A percentile compares a stretch with the other conserved stretches of the same genome.
These are phyloP conservation scores for Eubucco bourcierii DNA, from an alignment of 2,113 vertebrate species.

Conservation along the genomic window DNA sequence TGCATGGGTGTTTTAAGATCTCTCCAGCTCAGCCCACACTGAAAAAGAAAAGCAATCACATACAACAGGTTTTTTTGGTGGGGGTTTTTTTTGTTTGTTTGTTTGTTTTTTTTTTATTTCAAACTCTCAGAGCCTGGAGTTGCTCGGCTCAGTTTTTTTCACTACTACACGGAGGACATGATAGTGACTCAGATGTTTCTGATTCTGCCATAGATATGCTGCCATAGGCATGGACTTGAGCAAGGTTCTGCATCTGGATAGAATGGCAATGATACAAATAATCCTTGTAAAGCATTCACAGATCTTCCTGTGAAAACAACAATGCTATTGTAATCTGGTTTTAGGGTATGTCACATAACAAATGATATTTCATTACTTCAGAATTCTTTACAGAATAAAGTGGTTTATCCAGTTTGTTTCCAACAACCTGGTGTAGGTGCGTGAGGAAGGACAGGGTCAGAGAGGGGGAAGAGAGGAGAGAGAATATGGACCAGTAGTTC, in stretches of 20 bases:
- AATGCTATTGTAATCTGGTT: not conserved
- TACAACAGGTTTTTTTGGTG: no score
- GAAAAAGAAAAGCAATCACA: not conserved
- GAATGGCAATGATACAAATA: not conserved
- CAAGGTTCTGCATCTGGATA: not conserved
- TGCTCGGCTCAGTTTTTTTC: not conserved
- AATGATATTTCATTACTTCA: not conserved
- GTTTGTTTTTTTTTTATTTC: not conserved
- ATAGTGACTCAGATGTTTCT: not conserved
- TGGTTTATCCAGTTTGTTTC: not conserved
- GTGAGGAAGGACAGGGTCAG: not conserved
- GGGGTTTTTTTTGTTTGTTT: no score
- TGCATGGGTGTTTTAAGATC: not conserved
- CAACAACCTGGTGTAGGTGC: not conserved
- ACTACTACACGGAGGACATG: not conserved
- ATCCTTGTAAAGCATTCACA: not conserved
- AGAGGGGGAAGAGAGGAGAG: not conserved
- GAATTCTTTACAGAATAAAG: not conserved
- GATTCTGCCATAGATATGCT: not conserved
- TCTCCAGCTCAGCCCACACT: not conserved
- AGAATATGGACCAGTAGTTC: not conserved
- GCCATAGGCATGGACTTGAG: not conserved
- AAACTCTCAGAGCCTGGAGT: not conserved
- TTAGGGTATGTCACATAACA: not conserved
- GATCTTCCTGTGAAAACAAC: not conserved